phyloP scores from a whole-genome alignment of 2,888 invertebrate genomes.

The Cremastinae sp. region DNA sequence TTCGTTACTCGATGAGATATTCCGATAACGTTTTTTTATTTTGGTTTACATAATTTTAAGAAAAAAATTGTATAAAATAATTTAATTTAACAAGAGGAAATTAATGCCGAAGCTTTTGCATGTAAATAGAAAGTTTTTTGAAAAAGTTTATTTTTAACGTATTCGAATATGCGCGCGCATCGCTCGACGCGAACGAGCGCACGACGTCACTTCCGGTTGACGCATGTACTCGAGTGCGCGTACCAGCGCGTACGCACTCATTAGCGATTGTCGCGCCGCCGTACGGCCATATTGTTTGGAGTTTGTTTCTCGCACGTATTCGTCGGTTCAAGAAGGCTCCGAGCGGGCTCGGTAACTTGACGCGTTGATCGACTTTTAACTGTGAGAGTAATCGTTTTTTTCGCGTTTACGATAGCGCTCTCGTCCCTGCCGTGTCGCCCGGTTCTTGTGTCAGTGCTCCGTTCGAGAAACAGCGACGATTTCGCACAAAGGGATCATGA shows the following conservation, averaged over 20 bases:
- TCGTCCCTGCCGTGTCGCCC: neutral
- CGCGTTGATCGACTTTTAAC: slow-evolving; percentile 40
- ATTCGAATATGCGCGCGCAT: slow-evolving; percentile 54
- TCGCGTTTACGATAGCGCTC: slow-evolving; percentile 9
- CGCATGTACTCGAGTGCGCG: slow-evolving; percentile 53
- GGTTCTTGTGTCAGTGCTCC: slow-evolving; percentile 60
- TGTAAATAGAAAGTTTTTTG: too few species aligned
- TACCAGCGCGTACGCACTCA: slow-evolving; percentile 29
- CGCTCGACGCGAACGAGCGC: slow-evolving; percentile 12
- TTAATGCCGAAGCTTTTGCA: too few species aligned
- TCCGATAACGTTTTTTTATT: too few species aligned
- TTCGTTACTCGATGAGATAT: too few species aligned
- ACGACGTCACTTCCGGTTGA: slow-evolving; percentile 44
- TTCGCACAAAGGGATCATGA: slow-evolving; percentile 77
- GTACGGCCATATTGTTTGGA: slow-evolving; percentile 74
- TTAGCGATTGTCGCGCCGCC: slow-evolving; percentile 64
- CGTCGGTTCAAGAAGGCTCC: slow-evolving; percentile 57
- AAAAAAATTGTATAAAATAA: too few species aligned
- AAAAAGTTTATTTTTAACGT: neutral
- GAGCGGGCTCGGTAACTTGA: slow-evolving; percentile 33
- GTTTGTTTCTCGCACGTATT: slow-evolving; percentile 65
- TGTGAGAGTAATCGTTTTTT: slow-evolving; percentile 13
- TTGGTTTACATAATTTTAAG: too few species aligned
- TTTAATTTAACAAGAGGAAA: too few species aligned
- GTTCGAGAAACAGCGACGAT: slow-evolving; percentile 72